Base-by-base conservation (phyloP, 2,888 invertebrate genomes). In the Agrenia bidenticulata region DNA sequence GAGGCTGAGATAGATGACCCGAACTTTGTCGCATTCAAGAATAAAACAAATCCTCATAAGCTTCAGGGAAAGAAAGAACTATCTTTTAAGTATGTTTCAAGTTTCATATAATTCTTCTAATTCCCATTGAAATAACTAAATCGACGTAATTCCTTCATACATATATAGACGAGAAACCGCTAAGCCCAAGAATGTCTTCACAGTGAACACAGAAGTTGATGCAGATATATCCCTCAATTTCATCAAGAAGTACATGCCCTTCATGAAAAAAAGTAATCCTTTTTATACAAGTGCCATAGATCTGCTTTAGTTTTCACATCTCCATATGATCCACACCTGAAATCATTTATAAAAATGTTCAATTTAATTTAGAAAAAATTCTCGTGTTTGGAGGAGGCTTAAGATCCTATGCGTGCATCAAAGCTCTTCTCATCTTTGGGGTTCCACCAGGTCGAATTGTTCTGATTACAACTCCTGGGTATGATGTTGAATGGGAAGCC, bases 301-400 rank as follows among this genome's bases (percentile, higher is more conserved):
- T 50, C 13, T 21, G 27, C 11, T n/a, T 21, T 50, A n/a, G 4
- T 27, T 26, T 54, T 27, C 55, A 5, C n/a, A 23, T 41, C 13
- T 15, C 37, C 24, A 41, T 27, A 55, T 54, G n/a, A n/a, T n/a
- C n/a, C n/a, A n/a, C n/a, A n/a, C 7, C 26, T 26, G 39, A 54
- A 21, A 41, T 51, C 37, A 15, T 4, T 41, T 26, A 42, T 42
- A 32, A 54, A 51, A 59, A 19, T 19, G 5, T 19, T 45, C 4
- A 45, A 4, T 19, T 4, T 4, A 21, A n/a, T 60, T 60, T 51
- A 67, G 67, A 67, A 26, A 67, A 67, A 42, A 26, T 57, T 2
- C 78, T 90, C 1, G 84, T 91, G 0, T 89, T 90, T 77, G 90
- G 91, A 0, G 81, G 83, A 19, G 83, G 83, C 37, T 79, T 89